These are phyloP conservation scores for Nibea albiflora DNA, from an alignment of 2,113 vertebrate genomes.

Conservation along the genomic window DNA sequence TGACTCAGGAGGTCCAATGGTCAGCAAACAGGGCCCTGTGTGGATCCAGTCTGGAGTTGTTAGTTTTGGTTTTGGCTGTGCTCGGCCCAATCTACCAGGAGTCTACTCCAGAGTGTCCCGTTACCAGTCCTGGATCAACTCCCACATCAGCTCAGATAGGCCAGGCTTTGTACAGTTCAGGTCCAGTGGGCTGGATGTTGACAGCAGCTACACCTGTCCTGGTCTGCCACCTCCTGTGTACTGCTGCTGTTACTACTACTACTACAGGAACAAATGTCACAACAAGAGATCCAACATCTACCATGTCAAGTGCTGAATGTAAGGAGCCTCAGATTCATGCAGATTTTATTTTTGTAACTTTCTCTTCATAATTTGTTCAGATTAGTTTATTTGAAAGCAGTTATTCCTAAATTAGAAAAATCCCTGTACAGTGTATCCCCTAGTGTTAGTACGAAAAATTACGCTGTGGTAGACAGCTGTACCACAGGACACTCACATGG, in stretches of 20 bases:
- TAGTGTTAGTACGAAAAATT: too few relatives aligned
- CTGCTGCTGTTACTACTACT: neutral
- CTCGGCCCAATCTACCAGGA: too few relatives aligned
- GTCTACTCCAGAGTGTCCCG: too few relatives aligned
- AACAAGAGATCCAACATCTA: neutral
- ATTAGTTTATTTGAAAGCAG: too few relatives aligned
- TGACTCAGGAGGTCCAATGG: constrained; percentile 90
- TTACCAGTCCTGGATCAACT: neutral
- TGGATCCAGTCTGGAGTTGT: constrained; percentile 89
- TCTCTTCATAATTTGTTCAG: too few relatives aligned
- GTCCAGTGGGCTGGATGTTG: constrained; percentile 55
- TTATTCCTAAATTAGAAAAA: too few relatives aligned
- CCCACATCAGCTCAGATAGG: constrained; percentile 37
- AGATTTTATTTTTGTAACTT: too few relatives aligned
- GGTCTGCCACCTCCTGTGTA: constrained; percentile 17
- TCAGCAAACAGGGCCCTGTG: constrained; percentile 78
- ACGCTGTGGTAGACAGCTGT: too few relatives aligned
- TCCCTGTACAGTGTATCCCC: too few relatives aligned
- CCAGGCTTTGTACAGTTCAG: constrained; percentile 66
- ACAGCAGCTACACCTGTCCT: constrained; percentile 52
- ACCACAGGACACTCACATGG: too few relatives aligned
- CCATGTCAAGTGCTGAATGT: neutral
- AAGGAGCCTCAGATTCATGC: neutral
- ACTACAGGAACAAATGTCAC: neutral
- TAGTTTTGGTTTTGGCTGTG: too few relatives aligned